These are phyloP conservation scores for Drosophila lutescens DNA, from an alignment of 2,888 invertebrate species.

Conservation along the genomic window DNA sequence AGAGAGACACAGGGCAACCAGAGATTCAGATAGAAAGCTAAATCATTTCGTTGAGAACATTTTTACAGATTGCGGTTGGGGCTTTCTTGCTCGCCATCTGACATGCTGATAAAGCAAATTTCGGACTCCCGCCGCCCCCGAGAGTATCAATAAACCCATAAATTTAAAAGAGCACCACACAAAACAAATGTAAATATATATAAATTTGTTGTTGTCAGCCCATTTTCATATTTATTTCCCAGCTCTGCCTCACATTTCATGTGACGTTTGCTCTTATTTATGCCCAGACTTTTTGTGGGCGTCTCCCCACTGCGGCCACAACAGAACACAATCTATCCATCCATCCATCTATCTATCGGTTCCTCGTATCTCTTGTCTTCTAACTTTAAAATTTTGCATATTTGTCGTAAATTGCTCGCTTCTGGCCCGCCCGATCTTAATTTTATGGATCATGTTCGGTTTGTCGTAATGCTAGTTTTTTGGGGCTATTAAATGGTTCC, in stretches of 20 bases:
- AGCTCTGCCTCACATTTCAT: conserved; percentile 5
- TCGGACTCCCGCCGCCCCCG: conserved; percentile 13
- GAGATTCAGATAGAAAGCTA: conserved; percentile 30
- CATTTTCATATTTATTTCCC: conserved; percentile 48
- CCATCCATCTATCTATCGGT: conserved; percentile 32
- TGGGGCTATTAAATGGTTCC: conserved; percentile 32
- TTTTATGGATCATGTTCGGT: conserved; percentile 48
- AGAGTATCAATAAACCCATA: conserved; percentile 75
- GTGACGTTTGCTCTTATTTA: conserved; percentile 36
- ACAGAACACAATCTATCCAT: conserved; percentile 22
- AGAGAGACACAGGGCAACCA: conserved; percentile 10
- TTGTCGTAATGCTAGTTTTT: conserved; percentile 26
- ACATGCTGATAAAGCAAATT: conserved; percentile 50
- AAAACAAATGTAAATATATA: conserved; percentile 38
- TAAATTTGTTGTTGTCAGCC: conserved; percentile 52
- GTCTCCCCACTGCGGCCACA: conserved; percentile 34
- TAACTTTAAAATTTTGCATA: conserved; percentile 72
- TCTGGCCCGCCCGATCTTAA: conserved; percentile 30
- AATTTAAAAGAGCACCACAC: conserved; percentile 52
- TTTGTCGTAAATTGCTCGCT: conserved; percentile 67
- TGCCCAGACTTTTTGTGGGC: conserved; percentile 43
- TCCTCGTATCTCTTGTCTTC: conserved; percentile 32
- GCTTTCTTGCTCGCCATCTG: conserved; percentile 20
- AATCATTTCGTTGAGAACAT: conserved; percentile 39
- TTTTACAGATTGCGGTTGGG: conserved; percentile 40